Conservation (phyloP, 2,797 vertebrate species). For the Euphonia xanthogaster region DNA sequence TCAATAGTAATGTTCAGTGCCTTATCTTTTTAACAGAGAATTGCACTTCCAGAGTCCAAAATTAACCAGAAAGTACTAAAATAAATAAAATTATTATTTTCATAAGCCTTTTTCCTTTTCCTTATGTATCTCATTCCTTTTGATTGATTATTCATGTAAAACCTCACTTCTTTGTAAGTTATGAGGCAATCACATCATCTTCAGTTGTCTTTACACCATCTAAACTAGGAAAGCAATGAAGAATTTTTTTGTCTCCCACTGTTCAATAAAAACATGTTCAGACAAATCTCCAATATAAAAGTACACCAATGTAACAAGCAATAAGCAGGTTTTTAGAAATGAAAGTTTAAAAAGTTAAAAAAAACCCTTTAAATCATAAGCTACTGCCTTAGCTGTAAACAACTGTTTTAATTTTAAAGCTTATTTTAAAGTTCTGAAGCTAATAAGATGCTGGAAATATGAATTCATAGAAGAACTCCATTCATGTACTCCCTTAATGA, state of each 20-base stretch:
- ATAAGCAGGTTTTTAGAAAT: not conserved
- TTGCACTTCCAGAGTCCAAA: not conserved
- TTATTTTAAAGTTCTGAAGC: not conserved
- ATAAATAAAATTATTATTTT: not conserved
- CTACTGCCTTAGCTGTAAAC: not conserved
- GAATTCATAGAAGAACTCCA: not conserved
- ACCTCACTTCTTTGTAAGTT: not conserved
- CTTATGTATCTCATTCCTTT: not conserved
- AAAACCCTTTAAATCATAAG: accelerated
- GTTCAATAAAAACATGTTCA: not conserved
- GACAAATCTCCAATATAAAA: not conserved
- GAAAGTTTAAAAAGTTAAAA: not conserved
- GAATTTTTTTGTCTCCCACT: not conserved
- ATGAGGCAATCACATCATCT: not conserved
- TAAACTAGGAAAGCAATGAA: not conserved
- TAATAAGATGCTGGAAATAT: not conserved
- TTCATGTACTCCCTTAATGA: not conserved
- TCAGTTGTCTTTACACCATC: not conserved
- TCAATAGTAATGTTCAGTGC: not conserved
- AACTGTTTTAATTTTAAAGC: not conserved
- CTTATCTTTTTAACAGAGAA: not conserved
- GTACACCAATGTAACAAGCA: not conserved
- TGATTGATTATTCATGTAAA: not conserved
- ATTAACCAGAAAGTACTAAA: not conserved
- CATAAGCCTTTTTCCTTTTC: not conserved